Conservation (phyloP, 1,140 invertebrate species). For the Heliconius melpomene region DNA sequence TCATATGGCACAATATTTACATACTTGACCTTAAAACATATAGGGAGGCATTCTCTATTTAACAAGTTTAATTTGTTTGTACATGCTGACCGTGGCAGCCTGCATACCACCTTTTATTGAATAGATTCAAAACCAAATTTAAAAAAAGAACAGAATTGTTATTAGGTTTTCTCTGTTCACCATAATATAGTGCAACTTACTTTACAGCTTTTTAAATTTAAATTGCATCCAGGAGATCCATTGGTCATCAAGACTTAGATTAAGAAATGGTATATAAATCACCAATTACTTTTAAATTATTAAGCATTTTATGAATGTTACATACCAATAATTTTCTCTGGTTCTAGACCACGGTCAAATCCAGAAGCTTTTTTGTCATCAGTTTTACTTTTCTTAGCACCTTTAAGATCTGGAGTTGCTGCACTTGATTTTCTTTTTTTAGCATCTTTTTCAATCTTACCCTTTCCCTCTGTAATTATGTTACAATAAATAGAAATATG, state of each 20-base stretch:
- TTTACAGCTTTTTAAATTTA: not conserved
- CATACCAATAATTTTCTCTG: slow-evolving; percentile 94
- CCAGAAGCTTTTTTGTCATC: slow-evolving; percentile 86
- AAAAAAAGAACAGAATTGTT: no score
- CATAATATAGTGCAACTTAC: no score
- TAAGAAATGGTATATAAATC: not conserved
- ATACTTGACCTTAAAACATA: no score
- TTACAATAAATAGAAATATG: not conserved
- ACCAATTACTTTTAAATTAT: not conserved
- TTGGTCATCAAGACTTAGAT: not conserved
- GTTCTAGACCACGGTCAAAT: slow-evolving; percentile 94
- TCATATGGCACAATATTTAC: no score
- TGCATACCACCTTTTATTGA: no score
- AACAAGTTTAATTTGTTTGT: no score
- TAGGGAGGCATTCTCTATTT: no score
- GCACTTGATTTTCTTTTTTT: slow-evolving; percentile 76
- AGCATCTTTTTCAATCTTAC: slow-evolving; percentile 70
- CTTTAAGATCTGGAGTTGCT: slow-evolving; percentile 79
- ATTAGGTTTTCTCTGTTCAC: no score
- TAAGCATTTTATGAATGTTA: not conserved
- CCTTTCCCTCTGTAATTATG: slow-evolving; percentile 68
- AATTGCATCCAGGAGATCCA: not conserved
- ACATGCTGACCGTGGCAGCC: no score
- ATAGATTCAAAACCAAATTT: no score
- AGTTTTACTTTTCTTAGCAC: slow-evolving; percentile 79